A percentile compares a stretch with the other conserved stretches of the same genome.
phyloP scores from a whole-genome alignment of 2,888 invertebrate species.

The Melanchra persicariae region DNA sequence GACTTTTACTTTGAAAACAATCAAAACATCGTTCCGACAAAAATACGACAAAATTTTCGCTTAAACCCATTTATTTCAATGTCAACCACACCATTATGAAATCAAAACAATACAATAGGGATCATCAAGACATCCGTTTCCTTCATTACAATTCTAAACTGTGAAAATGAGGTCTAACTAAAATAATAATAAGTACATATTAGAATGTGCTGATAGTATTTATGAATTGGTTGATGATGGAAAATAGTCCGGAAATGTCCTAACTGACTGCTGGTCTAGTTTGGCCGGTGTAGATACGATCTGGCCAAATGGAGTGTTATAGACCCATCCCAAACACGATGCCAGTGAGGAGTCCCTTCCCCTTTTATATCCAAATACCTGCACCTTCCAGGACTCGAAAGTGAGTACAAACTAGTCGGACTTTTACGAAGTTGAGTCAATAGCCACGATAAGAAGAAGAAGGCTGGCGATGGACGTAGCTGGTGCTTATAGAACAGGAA shows the following conservation, averaged over 20 bases:
- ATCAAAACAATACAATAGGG: conserved; percentile 31
- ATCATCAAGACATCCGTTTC: background rate
- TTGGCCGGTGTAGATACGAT: too few relatives aligned
- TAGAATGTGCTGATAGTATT: background rate
- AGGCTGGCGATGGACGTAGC: background rate
- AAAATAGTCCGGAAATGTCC: background rate
- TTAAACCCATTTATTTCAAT: conserved; percentile 3
- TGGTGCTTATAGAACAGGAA: background rate
- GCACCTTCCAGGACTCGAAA: too few relatives aligned
- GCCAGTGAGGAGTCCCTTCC: too few relatives aligned
- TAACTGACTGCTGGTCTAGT: too few relatives aligned
- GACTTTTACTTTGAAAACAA: background rate
- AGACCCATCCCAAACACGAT: too few relatives aligned
- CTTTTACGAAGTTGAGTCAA: too few relatives aligned
- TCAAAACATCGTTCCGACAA: background rate
- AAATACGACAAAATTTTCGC: background rate
- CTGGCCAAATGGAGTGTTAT: too few relatives aligned
- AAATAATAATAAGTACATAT: background rate
- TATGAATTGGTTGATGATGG: background rate
- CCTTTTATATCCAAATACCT: too few relatives aligned
- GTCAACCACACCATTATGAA: background rate
- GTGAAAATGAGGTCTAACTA: conserved; percentile 1
- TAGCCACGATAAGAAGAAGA: too few relatives aligned
- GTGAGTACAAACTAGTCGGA: too few relatives aligned
- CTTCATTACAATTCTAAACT: background rate